These are phyloP conservation scores for Actenoides hombroni DNA, from an alignment of 2,113 vertebrate genomes.

Conservation along the genomic window DNA sequence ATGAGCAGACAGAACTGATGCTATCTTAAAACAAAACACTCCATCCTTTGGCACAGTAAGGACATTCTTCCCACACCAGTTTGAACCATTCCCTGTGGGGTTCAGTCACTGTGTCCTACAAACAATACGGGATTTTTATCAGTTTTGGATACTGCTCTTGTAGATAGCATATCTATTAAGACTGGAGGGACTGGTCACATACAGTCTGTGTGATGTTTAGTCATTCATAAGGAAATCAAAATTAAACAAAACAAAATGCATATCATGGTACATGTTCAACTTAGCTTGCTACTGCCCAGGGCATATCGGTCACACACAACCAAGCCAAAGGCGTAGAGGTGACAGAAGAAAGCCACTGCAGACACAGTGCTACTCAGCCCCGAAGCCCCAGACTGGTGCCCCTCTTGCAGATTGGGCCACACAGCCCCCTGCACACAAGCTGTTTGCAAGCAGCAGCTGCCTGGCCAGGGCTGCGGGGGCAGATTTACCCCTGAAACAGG, in stretches of 20 bases:
- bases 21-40: background rate
- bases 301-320: background rate
- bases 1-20: background rate
- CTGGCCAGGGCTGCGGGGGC: background rate
- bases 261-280: background rate
- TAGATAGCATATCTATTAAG: background rate
- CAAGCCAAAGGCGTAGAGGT: background rate
- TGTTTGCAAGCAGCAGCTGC: background rate
- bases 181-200: background rate
- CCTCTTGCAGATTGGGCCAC: background rate
- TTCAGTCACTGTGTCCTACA: rapidly evolving
- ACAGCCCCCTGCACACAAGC: rapidly evolving
- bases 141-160: background rate
- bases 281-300: background rate
- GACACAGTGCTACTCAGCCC: background rate
- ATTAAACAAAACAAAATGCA: background rate
- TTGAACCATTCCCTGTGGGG: background rate
- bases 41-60: background rate
- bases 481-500: background rate
- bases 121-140: rapidly evolving
- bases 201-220: background rate
- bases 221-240: background rate
- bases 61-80: background rate
- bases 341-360: background rate
- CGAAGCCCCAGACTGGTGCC: too few species aligned